Evolutionary conservation across 1,140 invertebrate species (phyloP), one percentile per base, ranked within the genome.

Genomic region (Chelonus insularis): DNA sequence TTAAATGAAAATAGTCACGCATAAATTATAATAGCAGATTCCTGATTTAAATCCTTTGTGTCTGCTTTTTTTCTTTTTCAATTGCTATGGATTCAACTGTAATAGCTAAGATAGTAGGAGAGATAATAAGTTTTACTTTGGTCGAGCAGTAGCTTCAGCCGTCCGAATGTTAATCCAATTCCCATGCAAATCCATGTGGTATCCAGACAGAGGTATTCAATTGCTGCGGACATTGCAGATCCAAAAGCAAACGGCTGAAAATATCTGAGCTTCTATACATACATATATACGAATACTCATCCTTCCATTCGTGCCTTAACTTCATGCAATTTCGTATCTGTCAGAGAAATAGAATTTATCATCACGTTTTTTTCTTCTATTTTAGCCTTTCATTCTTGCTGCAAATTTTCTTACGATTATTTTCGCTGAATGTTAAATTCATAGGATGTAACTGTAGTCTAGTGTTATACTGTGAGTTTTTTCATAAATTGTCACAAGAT

Each of bases 81-180:
- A 29, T 29, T 29, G 25, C 25, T 29, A 29, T 7, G 7, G 25
- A 29, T 29, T 29, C 7, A 4, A 3, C 25, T 3, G 7, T 29
- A 29, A 7, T 29, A 4, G 7, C n/a, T 29, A 29, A 29, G 25
- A 29, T 7, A 4, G 25, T 4, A 29, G 25, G 3, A 7, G 25
- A 29, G 25, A 29, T 29, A 16, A 16, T 43, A 43, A 16, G 12
- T 43, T 43, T 43, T 14, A 8, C 41, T 43, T 43, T 43, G 41
- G 16, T 43, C 41, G 12, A 43, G 12, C 41, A 9, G 41, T 8
- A 18, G 41, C 41, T 48, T 48, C 11, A 29, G 11, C 9, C 23
- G 23, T 23, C 45, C 54, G n/a, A 56, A 56, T 56, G 54, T 56
- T 56, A 56, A 56, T 56, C 54, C 54, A 18, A 56, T 56, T 56